phyloP scores from a whole-genome alignment of 2,888 invertebrate genomes.

The Rotaria socialis region DNA sequence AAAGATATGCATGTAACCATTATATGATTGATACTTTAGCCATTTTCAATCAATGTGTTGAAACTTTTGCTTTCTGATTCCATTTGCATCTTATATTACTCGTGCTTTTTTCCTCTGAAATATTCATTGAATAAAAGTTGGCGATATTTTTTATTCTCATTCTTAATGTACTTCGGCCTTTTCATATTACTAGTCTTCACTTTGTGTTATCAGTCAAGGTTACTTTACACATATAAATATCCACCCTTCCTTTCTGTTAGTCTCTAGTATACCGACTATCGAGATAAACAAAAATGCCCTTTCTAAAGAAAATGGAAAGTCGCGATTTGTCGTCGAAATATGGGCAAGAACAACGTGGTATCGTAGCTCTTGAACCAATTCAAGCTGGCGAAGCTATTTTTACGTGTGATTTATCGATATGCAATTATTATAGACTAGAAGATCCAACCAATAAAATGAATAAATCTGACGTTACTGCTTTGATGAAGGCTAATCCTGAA shows the following conservation, averaged over 20 bases:
- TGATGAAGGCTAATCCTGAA: slow-evolving; percentile 2
- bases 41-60: too few species aligned
- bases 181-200: not conserved
- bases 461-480: not conserved
- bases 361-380: slow-evolving; percentile 32
- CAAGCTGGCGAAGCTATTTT: slow-evolving; percentile 18
- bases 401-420: slow-evolving; percentile 20
- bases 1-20: too few species aligned
- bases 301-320: slow-evolving; percentile 3
- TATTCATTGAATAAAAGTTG: not conserved
- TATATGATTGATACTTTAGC: too few species aligned
- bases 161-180: not conserved
- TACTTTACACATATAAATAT: not conserved
- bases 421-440: slow-evolving; percentile 30
- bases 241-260: not conserved
- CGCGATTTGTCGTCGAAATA: slow-evolving; percentile 12
- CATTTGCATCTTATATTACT: not conserved
- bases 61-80: not conserved
- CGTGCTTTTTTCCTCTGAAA: not conserved
- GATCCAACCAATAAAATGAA: not conserved
- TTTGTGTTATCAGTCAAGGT: not conserved
- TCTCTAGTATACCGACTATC: not conserved
- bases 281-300: not conserved
- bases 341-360: slow-evolving; percentile 15
- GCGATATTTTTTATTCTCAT: not conserved